Evolutionary conservation across 2,888 invertebrate genomes (phyloP).

Genomic region (Pristionchus japonicus): DNA sequence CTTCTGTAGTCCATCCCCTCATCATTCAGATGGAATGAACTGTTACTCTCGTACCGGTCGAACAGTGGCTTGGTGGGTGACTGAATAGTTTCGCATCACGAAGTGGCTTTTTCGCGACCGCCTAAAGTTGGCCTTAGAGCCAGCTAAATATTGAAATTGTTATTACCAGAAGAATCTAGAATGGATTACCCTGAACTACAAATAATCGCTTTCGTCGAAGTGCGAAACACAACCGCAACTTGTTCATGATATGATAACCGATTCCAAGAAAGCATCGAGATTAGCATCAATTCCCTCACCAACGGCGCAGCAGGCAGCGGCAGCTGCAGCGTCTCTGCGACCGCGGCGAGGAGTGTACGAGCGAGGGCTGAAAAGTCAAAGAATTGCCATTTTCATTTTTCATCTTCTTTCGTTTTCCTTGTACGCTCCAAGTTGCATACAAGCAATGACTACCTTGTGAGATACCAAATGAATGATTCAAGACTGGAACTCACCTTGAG

Average conservation of each 20-base stretch:
- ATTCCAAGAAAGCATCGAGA: neutral
- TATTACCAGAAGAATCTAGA: no score
- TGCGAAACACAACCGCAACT: neutral
- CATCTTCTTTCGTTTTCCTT: no score
- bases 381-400: no score
- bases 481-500: no score
- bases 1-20: neutral
- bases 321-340: neutral
- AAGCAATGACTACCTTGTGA: no score
- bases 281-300: neutral
- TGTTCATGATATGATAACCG: neutral
- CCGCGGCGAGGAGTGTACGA: neutral
- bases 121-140: no score
- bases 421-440: no score
- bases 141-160: no score
- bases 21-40: neutral
- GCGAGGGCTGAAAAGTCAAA: slow-evolving; percentile 17
- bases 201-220: neutral
- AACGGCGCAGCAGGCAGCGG: neutral
- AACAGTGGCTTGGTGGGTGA: neutral
- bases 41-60: neutral
- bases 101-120: no score
- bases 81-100: neutral
- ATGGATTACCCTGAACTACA: neutral
- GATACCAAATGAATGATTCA: neutral